These are phyloP conservation scores for Euborellia annulipes DNA, from an alignment of 1,140 invertebrate genomes.

Conservation along the genomic window DNA sequence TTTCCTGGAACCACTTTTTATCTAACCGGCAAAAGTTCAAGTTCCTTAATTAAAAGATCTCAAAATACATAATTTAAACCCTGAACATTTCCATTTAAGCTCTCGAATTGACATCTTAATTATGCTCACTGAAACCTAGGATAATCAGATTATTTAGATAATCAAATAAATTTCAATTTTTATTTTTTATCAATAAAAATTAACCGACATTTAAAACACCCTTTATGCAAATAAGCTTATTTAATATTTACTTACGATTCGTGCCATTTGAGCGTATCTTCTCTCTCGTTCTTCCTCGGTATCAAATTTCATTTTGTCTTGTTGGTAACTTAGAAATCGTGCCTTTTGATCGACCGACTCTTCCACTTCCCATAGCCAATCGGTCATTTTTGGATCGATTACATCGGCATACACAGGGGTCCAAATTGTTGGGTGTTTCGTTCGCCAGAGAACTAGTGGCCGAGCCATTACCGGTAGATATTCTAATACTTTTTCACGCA, in stretches of 20 bases:
- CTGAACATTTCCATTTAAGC: too few relatives aligned
- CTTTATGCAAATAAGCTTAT: too few relatives aligned
- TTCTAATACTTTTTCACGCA: slow-evolving; percentile 82
- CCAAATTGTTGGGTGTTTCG: slow-evolving; percentile 71
- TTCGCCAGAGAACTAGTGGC: slow-evolving; percentile 61
- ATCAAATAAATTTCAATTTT: too few relatives aligned
- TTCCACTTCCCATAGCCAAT: slow-evolving; percentile 71
- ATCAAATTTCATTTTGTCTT: slow-evolving; percentile 34
- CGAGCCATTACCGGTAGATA: slow-evolving; percentile 83
- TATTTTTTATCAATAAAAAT: too few relatives aligned
- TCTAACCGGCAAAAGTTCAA: too few relatives aligned
- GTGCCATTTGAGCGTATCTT: slow-evolving; percentile 30
- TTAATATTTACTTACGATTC: slow-evolving; percentile 20
- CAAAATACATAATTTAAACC: too few relatives aligned
- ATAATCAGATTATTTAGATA: too few relatives aligned
- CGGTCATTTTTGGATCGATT: slow-evolving; percentile 73
- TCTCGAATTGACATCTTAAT: too few relatives aligned
- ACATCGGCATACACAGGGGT: slow-evolving; percentile 85
- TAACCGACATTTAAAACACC: too few relatives aligned
- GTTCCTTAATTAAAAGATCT: too few relatives aligned
- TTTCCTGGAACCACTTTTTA: too few relatives aligned
- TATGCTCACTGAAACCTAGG: too few relatives aligned
- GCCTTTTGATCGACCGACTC: slow-evolving; percentile 62
- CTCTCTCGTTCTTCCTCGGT: slow-evolving; percentile 37
- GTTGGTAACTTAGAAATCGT: slow-evolving; percentile 42